phyloP scores from a whole-genome alignment of 2,113 vertebrate genomes.

The Mustela lutreola region DNA sequence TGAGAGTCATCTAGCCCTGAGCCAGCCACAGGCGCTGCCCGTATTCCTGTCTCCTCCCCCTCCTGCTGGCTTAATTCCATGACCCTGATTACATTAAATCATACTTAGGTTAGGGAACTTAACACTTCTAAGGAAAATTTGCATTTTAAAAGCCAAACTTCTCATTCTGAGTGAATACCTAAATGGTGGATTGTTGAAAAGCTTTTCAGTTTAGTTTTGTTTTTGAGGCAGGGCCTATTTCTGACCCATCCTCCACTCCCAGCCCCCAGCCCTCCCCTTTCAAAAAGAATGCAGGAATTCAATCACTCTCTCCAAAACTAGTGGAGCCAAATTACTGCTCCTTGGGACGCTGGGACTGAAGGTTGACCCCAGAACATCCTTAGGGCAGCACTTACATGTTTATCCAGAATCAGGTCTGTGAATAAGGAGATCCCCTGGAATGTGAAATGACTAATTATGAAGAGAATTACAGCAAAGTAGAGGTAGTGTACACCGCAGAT shows the following conservation, averaged over 20 bases:
- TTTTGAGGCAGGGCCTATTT: background rate
- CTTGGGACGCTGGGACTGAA: accelerated
- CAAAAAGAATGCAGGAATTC: background rate
- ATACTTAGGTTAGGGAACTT: background rate
- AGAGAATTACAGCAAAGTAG: constrained; percentile 93
- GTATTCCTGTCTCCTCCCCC: background rate
- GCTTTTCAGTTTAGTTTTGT: background rate
- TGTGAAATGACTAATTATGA: constrained; percentile 84
- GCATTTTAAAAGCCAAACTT: constrained; percentile 19
- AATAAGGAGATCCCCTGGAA: constrained; percentile 91
- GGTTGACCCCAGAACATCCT: background rate
- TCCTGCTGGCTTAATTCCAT: background rate
- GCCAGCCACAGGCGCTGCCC: no score
- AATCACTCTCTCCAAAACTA: no score
- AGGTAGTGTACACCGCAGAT: constrained; percentile 95
- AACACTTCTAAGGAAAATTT: background rate
- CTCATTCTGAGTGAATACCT: background rate
- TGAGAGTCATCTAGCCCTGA: accelerated
- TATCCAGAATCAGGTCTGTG: constrained; percentile 93
- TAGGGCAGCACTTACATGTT: constrained; percentile 88
- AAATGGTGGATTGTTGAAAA: background rate
- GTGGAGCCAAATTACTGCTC: background rate
- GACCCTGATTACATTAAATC: background rate
- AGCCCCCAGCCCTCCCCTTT: background rate
- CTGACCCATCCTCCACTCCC: background rate